Evolutionary conservation across 2,113 vertebrate genomes (phyloP), one percentile per base, ranked within the genome.

Genomic region (Rhea pennata): DNA sequence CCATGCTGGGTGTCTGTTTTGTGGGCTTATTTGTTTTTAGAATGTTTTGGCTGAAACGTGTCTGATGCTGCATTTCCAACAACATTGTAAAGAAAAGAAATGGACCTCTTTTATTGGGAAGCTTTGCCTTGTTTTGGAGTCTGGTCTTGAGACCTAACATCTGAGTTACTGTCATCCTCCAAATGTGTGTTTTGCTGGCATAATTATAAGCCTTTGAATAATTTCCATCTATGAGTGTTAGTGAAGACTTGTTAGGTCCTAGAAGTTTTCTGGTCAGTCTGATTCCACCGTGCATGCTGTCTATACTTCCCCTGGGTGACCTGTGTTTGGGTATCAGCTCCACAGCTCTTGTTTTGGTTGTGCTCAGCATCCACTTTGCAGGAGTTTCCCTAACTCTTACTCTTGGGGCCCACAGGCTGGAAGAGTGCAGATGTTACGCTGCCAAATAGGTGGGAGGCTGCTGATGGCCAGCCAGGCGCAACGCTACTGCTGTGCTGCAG

Each of bases 31-130:
- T 77, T 64, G 54, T 59, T 86, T 70, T 86, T 6, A 73, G 40
- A 53, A 73, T 86, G 81, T 61, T 93, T 61, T 66, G 39, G 72
- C 88, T 86, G 75, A 81, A 92, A 65, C 29, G n/a, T 31, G 56
- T 53, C 88, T 89, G 88, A n/a, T 2, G 0, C 71, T 59, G 42
- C 65, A 20, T 40, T 88, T 58, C 33, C 1, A 0, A 80, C 50
- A 44, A 53, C 33, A 20, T 17, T 58, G 50, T 90, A 27, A 64
- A 79, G 19, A 84, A 90, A 83, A 62, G 9, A 50, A 81, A 83
- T 48, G 19, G 36, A 22, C 6, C 85, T 23, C 20, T 51, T 69
- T 48, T 23, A 10, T 64, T 46, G 44, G 59, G 83, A 80, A 53
- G 16, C 33, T 70, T 48, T 53, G 71, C 27, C 24, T 66, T 27